Evolutionary conservation across 2,113 vertebrate species (phyloP), one percentile per base, ranked within the genome.

Genomic region (Antechinus stuartii): DNA sequence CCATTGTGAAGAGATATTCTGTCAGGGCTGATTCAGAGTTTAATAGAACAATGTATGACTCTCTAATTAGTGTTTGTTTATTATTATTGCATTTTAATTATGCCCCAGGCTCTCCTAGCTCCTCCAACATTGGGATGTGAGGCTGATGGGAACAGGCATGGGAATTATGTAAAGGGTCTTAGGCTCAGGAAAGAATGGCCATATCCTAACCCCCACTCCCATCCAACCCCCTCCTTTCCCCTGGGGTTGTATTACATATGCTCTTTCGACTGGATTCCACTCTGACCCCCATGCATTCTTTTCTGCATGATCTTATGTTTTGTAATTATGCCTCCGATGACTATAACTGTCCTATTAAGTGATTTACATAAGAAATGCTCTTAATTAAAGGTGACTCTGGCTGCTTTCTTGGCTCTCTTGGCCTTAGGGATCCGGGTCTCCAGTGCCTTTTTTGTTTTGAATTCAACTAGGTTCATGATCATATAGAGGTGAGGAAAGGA

Each of bases 301-400:
- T 95, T 42, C 92, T 89, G 91, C 97, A 95, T 96, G 57, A 94
- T 97, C 95, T 95, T 92, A 35, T 42, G 91, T 94, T 97, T 96
- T 50, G 12, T 97, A 97, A 98, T 98, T 96, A 97, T 0, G 22
- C 76, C 92, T 96, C 90, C 97, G 97, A 98, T 97, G 97, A 96
- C 92, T 96, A 56, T 97, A 97, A 97, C 96, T 97, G 98, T 97
- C 96, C 94, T 90, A 97, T 98, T 97, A 98, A 98, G 96, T 96
- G 92, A 98, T 97, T 98, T 95, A 94, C 96, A 96, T 96, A 96
- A 98, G 97, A 97, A 95, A 96, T 91, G 54, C 93, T 96, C 96
- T 95, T 97, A 95, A 97, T 97, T 97, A 97, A 94, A 96, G 96
- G 96, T 97, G 98, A 98, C 93, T 97, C 96, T 97, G 2, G 22